Conservation (phyloP, 2,113 vertebrate genomes). For the Nerophis ophidion region DNA sequence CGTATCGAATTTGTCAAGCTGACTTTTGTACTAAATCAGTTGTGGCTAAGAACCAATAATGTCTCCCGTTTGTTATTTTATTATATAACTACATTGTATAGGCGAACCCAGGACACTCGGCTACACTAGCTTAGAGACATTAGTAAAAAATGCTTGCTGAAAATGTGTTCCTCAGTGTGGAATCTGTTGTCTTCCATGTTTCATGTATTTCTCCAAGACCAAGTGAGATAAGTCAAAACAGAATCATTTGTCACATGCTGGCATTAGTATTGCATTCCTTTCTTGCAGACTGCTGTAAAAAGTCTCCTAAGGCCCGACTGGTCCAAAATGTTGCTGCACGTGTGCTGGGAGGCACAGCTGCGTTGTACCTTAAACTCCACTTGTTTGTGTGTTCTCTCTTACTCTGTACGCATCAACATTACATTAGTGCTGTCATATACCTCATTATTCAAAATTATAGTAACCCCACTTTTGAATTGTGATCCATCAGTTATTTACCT, state of each 20-base stretch:
- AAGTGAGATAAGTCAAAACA: not conserved
- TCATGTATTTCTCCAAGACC: not conserved
- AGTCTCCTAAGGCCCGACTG: not conserved
- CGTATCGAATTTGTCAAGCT: not conserved
- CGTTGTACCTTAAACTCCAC: not conserved
- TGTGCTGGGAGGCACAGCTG: not conserved
- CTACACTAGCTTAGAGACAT: conserved; percentile 1
- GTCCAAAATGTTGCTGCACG: conserved; percentile 1
- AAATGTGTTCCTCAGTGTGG: not conserved
- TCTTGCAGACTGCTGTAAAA: not conserved
- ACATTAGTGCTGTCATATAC: too few species aligned
- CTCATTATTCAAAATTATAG: too few species aligned
- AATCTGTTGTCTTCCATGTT: not conserved
- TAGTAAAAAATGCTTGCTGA: not conserved
- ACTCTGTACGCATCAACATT: too few species aligned
- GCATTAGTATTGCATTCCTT: not conserved
- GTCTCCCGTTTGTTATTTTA: too few species aligned
- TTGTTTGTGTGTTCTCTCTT: too few species aligned
- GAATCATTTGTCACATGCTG: conserved; percentile 2
- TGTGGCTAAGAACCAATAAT: not conserved
- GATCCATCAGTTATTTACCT: too few species aligned
- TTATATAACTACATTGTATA: too few species aligned
- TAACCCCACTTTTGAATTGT: too few species aligned
- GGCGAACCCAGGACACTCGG: too few species aligned
- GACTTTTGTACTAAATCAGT: not conserved